Conservation (phyloP, 2,888 invertebrate species). For the Petrolisthes manimaculis region DNA sequence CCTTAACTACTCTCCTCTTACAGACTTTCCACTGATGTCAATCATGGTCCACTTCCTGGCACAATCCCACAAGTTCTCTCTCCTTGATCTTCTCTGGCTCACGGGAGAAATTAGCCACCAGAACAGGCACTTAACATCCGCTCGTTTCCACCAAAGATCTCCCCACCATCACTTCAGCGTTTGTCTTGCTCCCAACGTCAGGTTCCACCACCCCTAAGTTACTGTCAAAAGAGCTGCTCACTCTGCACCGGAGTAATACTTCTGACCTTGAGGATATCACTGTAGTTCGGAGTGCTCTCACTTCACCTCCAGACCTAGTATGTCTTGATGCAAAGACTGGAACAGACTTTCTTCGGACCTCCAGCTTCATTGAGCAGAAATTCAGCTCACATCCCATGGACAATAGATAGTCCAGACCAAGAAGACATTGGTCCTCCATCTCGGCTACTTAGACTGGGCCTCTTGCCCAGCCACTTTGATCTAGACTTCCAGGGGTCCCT, state of each 20-base stretch:
- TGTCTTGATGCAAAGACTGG: neutral
- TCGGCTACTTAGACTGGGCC: constrained; percentile 8
- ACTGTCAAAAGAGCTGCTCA: constrained; percentile 23
- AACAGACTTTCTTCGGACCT: constrained; percentile 1
- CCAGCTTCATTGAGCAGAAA: constrained; percentile 7
- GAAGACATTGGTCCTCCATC: neutral
- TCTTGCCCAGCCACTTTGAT: neutral
- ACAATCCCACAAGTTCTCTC: neutral
- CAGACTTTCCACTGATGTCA: neutral
- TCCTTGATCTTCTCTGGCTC: neutral
- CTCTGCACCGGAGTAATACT: constrained; percentile 7
- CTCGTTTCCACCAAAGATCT: neutral
- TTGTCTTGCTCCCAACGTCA: neutral
- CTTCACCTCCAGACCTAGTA: constrained; percentile 12
- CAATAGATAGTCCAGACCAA: constrained; percentile 6
- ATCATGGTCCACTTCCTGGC: neutral
- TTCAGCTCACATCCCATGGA: neutral
- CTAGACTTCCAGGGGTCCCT: neutral
- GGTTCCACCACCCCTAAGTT: constrained; percentile 5
- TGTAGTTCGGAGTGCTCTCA: constrained; percentile 16
- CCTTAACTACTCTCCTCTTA: neutral
- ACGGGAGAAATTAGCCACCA: neutral
- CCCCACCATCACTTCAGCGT: neutral
- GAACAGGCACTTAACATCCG: neutral
- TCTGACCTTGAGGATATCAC: constrained; percentile 19